Conservation (phyloP, 1,140 invertebrate species). For the Diuraphis noxia region DNA sequence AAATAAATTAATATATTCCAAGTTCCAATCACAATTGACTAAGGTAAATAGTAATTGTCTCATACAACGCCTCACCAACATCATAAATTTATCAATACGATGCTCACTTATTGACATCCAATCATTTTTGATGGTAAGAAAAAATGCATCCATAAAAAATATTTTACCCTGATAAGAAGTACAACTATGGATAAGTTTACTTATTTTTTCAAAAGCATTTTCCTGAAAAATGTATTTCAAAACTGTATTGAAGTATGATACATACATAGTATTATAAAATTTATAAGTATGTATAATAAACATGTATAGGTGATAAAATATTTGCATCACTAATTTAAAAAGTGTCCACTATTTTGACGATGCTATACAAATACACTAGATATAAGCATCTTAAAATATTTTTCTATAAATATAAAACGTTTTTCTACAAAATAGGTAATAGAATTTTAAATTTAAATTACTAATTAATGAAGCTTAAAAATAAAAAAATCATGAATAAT, state of each 20-base stretch:
- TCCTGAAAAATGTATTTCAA: constrained; percentile 67
- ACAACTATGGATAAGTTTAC: constrained; percentile 75
- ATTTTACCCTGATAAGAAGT: constrained; percentile 65
- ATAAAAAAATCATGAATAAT: no score
- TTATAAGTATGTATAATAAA: no score
- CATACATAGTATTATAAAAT: not conserved
- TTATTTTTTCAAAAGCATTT: constrained; percentile 78
- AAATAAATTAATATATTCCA: constrained; percentile 62
- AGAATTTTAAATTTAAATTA: no score
- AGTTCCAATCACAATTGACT: constrained; percentile 67
- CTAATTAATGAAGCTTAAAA: no score
- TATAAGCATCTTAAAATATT: no score
- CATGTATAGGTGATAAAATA: no score
- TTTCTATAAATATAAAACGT: no score
- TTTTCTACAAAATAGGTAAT: no score
- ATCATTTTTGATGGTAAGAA: constrained; percentile 76
- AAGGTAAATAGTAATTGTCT: constrained; percentile 72
- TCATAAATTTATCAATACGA: constrained; percentile 86
- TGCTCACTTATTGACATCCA: constrained; percentile 89
- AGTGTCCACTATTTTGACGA: no score
- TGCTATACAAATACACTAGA: no score
- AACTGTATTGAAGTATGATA: not conserved
- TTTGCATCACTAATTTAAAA: no score
- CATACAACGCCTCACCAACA: constrained; percentile 79
- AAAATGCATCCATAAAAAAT: constrained; percentile 75